Evolutionary conservation across 2,797 vertebrate species (phyloP).

Genomic region (Platyrinchus mystaceus): DNA sequence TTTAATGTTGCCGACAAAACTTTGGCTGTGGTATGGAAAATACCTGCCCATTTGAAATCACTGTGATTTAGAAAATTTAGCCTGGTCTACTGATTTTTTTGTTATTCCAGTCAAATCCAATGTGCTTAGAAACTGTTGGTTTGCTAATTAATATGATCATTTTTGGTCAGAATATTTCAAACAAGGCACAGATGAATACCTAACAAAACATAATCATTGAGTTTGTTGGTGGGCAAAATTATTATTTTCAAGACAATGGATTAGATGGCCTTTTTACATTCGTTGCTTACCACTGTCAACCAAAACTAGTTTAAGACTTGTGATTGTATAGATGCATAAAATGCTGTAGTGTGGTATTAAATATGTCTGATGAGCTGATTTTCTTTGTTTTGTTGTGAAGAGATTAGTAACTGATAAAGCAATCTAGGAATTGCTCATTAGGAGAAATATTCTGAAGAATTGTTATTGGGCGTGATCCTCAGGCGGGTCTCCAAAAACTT

Average conservation of each 20-base stretch:
- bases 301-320: neutral
- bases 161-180: neutral
- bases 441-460: neutral
- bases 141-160: neutral
- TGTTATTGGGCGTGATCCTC: neutral
- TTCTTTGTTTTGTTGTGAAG: neutral
- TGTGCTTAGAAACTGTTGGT: neutral
- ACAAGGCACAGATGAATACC: neutral
- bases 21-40: neutral
- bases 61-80: neutral
- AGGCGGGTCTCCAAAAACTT: neutral
- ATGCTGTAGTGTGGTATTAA: neutral
- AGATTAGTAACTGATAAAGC: neutral
- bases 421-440: neutral
- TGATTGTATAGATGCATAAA: neutral
- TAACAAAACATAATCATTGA: neutral
- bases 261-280: constrained; percentile 26
- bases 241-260: neutral
- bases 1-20: neutral
- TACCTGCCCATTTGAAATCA: neutral
- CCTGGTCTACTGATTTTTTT: neutral
- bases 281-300: neutral
- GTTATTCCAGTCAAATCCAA: neutral
- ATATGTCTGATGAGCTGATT: neutral
- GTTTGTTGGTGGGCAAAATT: neutral